Percentiles rank a stretch among this genome's conserved stretches.
Evolutionary conservation across 2,888 invertebrate species (phyloP).

Genomic region (Eupithecia dodoneata): DNA sequence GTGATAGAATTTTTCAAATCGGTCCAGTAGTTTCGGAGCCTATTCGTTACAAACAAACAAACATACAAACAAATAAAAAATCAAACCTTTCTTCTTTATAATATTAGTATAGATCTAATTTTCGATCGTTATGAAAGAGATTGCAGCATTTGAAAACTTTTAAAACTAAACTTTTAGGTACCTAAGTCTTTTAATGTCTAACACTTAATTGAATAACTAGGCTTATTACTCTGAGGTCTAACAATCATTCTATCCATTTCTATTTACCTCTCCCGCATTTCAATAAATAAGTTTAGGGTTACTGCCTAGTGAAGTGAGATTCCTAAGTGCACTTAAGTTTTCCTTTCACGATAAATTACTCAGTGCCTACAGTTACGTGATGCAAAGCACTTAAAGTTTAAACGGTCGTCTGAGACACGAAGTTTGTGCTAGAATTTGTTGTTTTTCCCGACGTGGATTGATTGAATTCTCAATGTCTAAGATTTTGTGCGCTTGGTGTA

Average conservation of each 20-base stretch:
- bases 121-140: no score
- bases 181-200: background rate
- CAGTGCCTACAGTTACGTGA: constrained; percentile 37
- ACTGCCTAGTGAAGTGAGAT: constrained; percentile 18
- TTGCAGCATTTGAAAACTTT: no score
- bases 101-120: no score
- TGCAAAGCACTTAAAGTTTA: constrained; percentile 57
- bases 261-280: background rate
- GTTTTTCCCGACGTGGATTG: constrained; percentile 35
- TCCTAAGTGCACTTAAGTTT: constrained; percentile 21
- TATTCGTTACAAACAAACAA: no score
- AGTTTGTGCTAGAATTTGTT: constrained; percentile 51
- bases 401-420: constrained; percentile 45
- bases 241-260: constrained; percentile 10
- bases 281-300: background rate
- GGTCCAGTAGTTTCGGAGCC: no score
- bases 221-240: no score
- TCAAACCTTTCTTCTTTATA: no score
- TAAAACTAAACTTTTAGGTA: no score
- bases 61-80: no score
- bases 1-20: no score
- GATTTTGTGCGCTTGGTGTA: background rate
- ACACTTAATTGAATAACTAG: no score
- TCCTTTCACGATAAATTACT: constrained; percentile 30
- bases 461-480: constrained; percentile 16